Base-by-base conservation (phyloP, 1,140 invertebrate genomes). In the Zaprionus davidi region DNA sequence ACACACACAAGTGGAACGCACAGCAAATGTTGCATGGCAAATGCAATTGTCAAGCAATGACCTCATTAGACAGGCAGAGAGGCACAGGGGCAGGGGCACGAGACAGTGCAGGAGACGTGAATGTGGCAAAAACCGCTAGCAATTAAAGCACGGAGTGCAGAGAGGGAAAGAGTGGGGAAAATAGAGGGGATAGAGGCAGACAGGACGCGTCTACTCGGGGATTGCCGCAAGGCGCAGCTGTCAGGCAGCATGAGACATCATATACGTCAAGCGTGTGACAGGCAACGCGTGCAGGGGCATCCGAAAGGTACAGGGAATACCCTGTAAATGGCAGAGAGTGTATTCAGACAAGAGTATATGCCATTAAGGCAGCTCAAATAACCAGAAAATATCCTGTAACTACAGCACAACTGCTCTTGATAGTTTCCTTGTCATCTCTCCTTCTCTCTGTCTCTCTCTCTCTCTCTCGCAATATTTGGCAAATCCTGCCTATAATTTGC, bases 21-120 rank as follows among this genome's bases (percentile, higher is more conserved):
- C 78, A 78, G 77, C 78, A 84, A 88, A 88, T 88, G 84, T 82
- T 77, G 79, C 85, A 90, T 85, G 76, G 70, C 64, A 90, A 90
- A 90, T 90, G 82, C 85, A 77, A 90, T 90, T 90, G 85, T 90
- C 85, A 90, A 90, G 86, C 85, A 90, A 90, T 90, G 85, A 90
- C 85, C 85, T 90, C 85, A 90, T 90, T 90, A 90, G 76, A 75
- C 56, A 41, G 60, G 69, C 49, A 55, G 66, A 67, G 34, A 20
- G 63, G 41, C 41, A 34, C 31, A 46, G n/a, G n/a, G 41, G 7
- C 41, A 41, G 56, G 69, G 53, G 59, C 66, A 67, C 26, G 46
- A 66, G 24, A 53, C 49, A 44, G 46, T 9, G 20, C 22, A 9
- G 5, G 22, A 49, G 24, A 51, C 22, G 63, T 67, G 75, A 51